These are phyloP conservation scores for Botia almorhae DNA, from an alignment of 2,797 vertebrate species.

Conservation along the genomic window DNA sequence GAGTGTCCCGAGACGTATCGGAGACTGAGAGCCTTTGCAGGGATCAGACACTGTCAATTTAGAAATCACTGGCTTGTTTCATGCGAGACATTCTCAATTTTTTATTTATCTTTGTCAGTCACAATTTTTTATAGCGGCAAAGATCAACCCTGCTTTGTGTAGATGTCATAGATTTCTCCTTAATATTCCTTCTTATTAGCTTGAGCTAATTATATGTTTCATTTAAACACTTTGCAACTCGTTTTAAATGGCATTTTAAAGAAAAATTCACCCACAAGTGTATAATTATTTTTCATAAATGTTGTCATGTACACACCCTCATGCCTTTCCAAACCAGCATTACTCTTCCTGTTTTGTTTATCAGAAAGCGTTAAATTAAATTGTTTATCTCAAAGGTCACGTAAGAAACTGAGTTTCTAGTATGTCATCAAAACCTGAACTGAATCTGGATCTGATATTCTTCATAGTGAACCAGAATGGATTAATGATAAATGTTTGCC, in stretches of 20 bases:
- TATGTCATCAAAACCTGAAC: background rate
- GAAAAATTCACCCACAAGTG: too few species aligned
- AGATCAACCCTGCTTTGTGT: background rate
- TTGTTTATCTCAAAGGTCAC: too few species aligned
- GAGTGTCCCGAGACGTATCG: slow-evolving; percentile 3
- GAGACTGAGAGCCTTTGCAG: background rate
- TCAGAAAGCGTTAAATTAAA: background rate
- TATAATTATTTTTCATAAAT: too few species aligned
- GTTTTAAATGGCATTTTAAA: too few species aligned
- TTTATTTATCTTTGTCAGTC: slow-evolving; percentile 26
- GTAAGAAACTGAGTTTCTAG: too few species aligned
- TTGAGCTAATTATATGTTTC: too few species aligned
- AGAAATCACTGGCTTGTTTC: slow-evolving; percentile 21
- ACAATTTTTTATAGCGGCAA: background rate
- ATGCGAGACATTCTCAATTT: slow-evolving; percentile 12
- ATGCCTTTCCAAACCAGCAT: too few species aligned
- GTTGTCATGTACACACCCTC: too few species aligned
- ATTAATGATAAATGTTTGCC: slow-evolving; percentile 14
- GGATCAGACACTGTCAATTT: slow-evolving; percentile 35
- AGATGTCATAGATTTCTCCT: background rate
- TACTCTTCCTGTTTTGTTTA: background rate
- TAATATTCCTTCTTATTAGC: slow-evolving; percentile 11
- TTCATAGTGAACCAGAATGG: slow-evolving; percentile 1
- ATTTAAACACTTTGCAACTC: too few species aligned
- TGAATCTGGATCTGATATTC: background rate